Percentiles rank a stretch among this genome's conserved stretches.
Evolutionary conservation across 2,888 invertebrate genomes (phyloP).

Genomic region (Lasioglossum zephyrum): DNA sequence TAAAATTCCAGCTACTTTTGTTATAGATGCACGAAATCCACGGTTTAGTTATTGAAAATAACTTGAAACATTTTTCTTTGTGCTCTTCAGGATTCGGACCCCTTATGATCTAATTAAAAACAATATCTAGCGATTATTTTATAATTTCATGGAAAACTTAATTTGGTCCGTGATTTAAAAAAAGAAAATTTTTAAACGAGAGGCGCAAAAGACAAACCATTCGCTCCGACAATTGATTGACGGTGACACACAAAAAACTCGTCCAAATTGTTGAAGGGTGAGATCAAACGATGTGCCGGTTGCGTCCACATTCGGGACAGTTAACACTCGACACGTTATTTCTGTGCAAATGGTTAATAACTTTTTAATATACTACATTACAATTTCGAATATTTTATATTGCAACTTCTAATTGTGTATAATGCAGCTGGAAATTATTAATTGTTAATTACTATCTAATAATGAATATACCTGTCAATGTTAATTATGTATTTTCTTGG

Average conservation of each 20-base stretch:
- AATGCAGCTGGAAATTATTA: background rate
- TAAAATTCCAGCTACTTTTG: background rate
- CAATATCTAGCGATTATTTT: background rate
- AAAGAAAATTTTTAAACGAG: background rate
- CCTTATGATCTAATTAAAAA: background rate
- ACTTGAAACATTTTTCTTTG: no score
- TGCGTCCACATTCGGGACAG: background rate
- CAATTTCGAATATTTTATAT: background rate
- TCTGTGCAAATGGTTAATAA: background rate
- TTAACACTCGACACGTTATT: background rate
- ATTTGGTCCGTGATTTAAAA: background rate
- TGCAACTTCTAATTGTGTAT: background rate
- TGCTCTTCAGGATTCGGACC: background rate
- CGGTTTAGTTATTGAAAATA: background rate
- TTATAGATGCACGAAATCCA: background rate
- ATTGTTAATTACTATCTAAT: background rate
- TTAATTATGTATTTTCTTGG: background rate
- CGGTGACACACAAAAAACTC: background rate
- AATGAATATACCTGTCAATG: background rate
- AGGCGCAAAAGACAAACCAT: background rate
- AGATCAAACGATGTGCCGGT: conserved; percentile 5
- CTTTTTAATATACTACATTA: background rate
- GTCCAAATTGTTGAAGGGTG: conserved; percentile 21
- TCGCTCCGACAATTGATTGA: conserved; percentile 2
- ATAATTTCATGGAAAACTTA: background rate